phyloP scores from a whole-genome alignment of 2,888 invertebrate genomes.

The Euspilapteryx auroguttella region DNA sequence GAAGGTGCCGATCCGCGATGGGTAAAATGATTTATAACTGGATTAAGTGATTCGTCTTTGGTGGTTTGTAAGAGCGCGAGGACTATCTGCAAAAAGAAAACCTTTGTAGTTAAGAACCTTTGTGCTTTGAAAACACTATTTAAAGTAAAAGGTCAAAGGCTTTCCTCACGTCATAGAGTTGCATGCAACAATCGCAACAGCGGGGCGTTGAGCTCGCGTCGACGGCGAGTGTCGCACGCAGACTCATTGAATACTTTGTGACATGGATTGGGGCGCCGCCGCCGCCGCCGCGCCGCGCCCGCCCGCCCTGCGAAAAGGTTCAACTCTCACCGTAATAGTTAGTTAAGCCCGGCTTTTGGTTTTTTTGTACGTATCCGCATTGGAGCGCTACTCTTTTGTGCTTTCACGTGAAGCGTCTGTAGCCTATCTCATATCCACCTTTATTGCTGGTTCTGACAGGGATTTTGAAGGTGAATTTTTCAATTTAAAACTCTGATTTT shows the following conservation, averaged over 20 bases:
- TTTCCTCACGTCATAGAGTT: background rate
- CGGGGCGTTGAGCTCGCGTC: no score
- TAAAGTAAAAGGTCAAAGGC: no score
- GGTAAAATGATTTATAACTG: no score
- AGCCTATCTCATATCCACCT: background rate
- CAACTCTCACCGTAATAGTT: slow-evolving; percentile 14
- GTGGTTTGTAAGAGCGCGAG: no score
- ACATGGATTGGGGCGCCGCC: slow-evolving; percentile 5
- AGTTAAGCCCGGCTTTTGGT: slow-evolving; percentile 17
- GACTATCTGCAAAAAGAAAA: no score
- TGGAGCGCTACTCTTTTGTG: background rate
- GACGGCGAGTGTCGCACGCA: background rate
- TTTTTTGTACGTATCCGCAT: slow-evolving; percentile 11
- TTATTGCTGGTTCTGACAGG: background rate
- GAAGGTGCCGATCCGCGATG: no score
- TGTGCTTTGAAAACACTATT: no score
- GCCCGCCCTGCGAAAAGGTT: slow-evolving; percentile 9
- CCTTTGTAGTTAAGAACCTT: no score
- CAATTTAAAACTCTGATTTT: background rate
- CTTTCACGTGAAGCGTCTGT: background rate
- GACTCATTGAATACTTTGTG: slow-evolving; percentile 12
- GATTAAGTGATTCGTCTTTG: no score
- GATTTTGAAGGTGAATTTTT: background rate
- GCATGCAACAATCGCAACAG: background rate
- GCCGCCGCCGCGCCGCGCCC: no score